These are phyloP conservation scores for Halictus ligatus DNA, from an alignment of 2,888 invertebrate genomes.

Conservation along the genomic window DNA sequence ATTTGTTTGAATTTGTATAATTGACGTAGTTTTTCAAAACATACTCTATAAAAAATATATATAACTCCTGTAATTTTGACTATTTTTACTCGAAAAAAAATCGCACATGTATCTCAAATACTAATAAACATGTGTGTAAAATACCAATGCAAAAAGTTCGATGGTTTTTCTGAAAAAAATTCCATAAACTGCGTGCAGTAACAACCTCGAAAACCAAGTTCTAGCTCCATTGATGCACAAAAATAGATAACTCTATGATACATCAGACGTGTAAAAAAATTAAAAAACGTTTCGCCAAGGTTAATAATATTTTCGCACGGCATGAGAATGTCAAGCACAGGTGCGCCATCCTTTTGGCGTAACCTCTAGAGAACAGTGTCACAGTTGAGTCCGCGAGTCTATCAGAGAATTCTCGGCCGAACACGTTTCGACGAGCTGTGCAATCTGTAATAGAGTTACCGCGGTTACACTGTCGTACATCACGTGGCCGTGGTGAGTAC, in stretches of 20 bases:
- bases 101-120: neutral
- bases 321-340: neutral
- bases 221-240: neutral
- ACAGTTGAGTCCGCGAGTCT: neutral
- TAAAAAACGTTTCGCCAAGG: neutral
- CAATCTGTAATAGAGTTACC: slow-evolving; percentile 13
- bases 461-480: neutral
- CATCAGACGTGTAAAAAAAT: neutral
- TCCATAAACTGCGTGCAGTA: too few relatives aligned
- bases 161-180: neutral
- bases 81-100: neutral
- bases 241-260: neutral
- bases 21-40: too few relatives aligned
- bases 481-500: neutral
- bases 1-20: too few relatives aligned
- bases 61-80: too few relatives aligned
- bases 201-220: too few relatives aligned
- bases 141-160: neutral
- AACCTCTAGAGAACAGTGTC: neutral
- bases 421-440: neutral
- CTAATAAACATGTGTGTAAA: neutral
- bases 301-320: neutral
- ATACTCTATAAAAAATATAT: too few relatives aligned
- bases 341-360: neutral
- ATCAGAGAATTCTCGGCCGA: neutral